Evolutionary conservation across 2,888 invertebrate genomes (phyloP), one percentile per base, ranked within the genome.

Genomic region (Archaeoteleia sp.): DNA sequence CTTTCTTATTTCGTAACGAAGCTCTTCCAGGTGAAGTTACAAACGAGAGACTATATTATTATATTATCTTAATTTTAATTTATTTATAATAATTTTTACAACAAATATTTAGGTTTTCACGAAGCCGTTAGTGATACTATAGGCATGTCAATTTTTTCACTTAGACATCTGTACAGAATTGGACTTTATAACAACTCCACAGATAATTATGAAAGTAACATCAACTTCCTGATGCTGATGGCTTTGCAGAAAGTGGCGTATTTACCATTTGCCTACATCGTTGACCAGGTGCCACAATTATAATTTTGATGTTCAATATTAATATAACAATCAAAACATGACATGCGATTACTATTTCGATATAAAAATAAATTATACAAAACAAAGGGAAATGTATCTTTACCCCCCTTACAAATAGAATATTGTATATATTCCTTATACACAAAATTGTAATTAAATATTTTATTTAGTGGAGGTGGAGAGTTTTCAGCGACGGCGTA

Each of bases 71-170:
- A 15, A 37, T 15, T 37, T 37, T 23, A 17, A 15, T 7, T 10
- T 27, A 12, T 39, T 30, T 51, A 1, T 10, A 30, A 25, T 37
- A 13, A 29, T 35, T 17, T 40, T 37, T 20, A 2, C 14, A 43
- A 9, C 1, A 29, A 17, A 12, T 32, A 6, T 42, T 9, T 67
- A 93, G 94, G 94, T 4, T 95, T 95, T 80, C 94, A 95, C 77
- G 95, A 95, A 83, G 95, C 94, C 0, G 88, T 95, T 0, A 92
- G 95, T 0, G 95, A 95, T 78, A 91, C 93, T 0, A 89, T 95
- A 17, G 89, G 91, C 0, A 86, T 95, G 7, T 94, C 94, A 0
- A 91, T 94, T 0, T 90, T 91, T 76, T 95, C 94, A 30, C 89
- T 94, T 0, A 89, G 89, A 9, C 95, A 95, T 84, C 86, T 95